Base-by-base conservation (phyloP, 1,140 invertebrate genomes). In the Pemphigus obesinymphae region DNA sequence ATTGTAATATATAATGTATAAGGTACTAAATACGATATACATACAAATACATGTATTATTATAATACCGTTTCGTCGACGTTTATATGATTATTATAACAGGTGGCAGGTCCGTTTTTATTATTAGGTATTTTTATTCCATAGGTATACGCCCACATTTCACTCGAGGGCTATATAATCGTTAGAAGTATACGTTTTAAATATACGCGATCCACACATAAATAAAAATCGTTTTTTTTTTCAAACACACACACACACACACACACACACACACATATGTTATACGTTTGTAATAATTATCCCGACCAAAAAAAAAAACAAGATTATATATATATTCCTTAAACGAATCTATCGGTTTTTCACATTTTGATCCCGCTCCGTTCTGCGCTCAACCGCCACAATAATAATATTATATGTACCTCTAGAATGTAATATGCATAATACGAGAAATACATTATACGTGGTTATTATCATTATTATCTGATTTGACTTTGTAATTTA, bases 401-500 rank as follows among this genome's bases (percentile, higher is more conserved):
- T n/a, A n/a, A n/a, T n/a, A n/a, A n/a, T 45, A 70, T 72, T 45
- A 48, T 72, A 45, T 55, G 26, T 23, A 58, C 23, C 23, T 55
- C 53, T 58, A 26, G n/a, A 53, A 7, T 58, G n/a, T 50, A 58
- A 13, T 58, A 58, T 26, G 11, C 23, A 58, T 72, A 43, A 48
- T 70, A 70, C 13, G 31, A 66, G 63, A 20, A 26, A 48, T 73
- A 72, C 15, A 72, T 48, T 73, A 55, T 40, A 55, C 29, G 50
- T 76, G 48, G 48, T 76, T 76, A 76, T 76, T 76, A 76, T n/a
- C n/a, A n/a, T n/a, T 76, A 76, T 73, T 78, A 78, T 78, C 48
- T 26, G 73, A 73, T 73, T 73, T 31, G 40, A 72, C 40, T 45
- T 31, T 17, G 70, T 72, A 48, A 48, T 48, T 48, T 72, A 29